These are phyloP conservation scores for Sphecodes monilicornis DNA, from an alignment of 2,888 invertebrate species.

Conservation along the genomic window DNA sequence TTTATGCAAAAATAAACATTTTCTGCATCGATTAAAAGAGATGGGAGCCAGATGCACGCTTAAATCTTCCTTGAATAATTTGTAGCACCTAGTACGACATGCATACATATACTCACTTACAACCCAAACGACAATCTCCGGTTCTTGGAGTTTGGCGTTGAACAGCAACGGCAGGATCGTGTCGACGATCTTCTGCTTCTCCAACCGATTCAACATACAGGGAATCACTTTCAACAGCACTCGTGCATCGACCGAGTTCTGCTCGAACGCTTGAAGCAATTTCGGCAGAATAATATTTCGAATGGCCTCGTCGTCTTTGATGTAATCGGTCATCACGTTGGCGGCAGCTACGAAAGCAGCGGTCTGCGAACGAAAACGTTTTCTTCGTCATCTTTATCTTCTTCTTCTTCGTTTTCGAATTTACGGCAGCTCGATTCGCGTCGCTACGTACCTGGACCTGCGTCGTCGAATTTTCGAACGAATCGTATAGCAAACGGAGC, in stretches of 20 bases:
- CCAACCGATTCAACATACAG: slow-evolving; percentile 93
- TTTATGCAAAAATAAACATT: no score
- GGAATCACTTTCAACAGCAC: slow-evolving; percentile 92
- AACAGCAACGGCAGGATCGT: slow-evolving; percentile 95
- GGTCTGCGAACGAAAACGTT: slow-evolving; percentile 87
- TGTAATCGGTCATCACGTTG: slow-evolving; percentile 92
- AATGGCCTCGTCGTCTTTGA: slow-evolving; percentile 91
- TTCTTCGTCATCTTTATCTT: neutral
- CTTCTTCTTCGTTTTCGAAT: neutral
- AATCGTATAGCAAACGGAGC: slow-evolving; percentile 93
- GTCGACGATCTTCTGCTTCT: slow-evolving; percentile 94
- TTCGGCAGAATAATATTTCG: slow-evolving; percentile 93
- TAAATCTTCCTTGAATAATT: no score
- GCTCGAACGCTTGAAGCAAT: slow-evolving; percentile 92
- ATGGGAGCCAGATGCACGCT: no score
- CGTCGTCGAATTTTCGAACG: slow-evolving; percentile 94
- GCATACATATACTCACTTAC: no score
- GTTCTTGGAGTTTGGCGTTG: slow-evolving; percentile 94
- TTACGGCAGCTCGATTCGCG: neutral
- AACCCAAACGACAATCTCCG: slow-evolving; percentile 94
- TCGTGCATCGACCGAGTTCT: slow-evolving; percentile 92
- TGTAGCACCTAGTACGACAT: no score
- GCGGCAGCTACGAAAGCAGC: slow-evolving; percentile 95
- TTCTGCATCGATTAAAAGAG: no score
- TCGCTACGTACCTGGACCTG: slow-evolving; percentile 92